Conservation (phyloP, 2,113 vertebrate genomes). For the Pipa parva region DNA sequence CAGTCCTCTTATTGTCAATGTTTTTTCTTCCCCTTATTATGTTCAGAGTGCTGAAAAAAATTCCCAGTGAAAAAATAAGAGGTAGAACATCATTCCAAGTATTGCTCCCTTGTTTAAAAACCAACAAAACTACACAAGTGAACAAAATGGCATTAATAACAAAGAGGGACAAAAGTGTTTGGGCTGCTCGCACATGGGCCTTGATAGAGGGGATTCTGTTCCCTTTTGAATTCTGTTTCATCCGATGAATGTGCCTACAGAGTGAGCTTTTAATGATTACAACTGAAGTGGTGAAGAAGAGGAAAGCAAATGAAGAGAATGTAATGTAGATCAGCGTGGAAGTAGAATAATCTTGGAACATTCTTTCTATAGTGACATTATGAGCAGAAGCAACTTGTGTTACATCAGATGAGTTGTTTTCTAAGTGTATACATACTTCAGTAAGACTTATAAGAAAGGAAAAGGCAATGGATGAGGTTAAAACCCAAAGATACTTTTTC, state of each 20-base stretch:
- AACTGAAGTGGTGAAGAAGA: not conserved
- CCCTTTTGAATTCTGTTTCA: not conserved
- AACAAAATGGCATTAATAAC: not conserved
- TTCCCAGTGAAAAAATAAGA: not conserved
- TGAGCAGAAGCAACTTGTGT: not conserved
- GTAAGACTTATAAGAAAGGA: not conserved
- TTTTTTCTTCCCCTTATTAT: not conserved
- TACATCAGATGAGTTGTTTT: not conserved
- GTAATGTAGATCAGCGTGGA: not conserved
- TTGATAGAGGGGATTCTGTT: not conserved
- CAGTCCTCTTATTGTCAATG: not conserved
- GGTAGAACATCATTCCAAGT: not conserved
- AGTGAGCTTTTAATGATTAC: not conserved
- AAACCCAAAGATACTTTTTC: not conserved
- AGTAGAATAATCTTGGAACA: no score
- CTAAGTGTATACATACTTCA: not conserved
- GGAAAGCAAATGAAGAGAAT: not conserved
- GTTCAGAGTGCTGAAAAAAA: not conserved
- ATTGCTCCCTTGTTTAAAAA: no score
- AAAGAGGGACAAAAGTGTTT: not conserved
- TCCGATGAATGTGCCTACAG: not conserved
- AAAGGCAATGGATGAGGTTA: not conserved
- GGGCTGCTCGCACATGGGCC: not conserved
- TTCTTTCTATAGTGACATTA: not conserved
- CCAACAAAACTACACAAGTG: not conserved